Evolutionary conservation across 1,140 invertebrate species (phyloP).

Genomic region (Drosophila asahinai): DNA sequence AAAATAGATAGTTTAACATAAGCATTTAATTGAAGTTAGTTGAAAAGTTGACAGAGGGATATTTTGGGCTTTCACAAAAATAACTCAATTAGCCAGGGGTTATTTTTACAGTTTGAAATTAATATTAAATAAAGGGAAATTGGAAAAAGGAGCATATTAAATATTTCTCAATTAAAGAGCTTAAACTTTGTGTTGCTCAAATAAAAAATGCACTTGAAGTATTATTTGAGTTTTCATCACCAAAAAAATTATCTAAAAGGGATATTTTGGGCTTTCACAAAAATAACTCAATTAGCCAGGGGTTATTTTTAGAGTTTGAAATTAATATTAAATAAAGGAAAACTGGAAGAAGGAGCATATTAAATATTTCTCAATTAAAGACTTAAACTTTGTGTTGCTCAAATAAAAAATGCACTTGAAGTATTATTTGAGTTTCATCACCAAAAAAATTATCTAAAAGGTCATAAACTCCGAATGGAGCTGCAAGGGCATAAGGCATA

Average conservation of each 20-base stretch:
- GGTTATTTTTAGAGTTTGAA: neutral
- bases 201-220: neutral
- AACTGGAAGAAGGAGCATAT: no score
- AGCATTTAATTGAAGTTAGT: constrained; percentile 3
- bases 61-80: neutral
- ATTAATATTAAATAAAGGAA: no score
- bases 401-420: neutral
- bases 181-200: neutral
- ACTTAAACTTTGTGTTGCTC: neutral
- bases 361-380: no score
- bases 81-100: no score
- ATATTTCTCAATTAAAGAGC: no score
- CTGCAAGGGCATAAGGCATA: constrained; percentile 15
- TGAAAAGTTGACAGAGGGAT: neutral
- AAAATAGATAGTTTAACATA: constrained; percentile 6
- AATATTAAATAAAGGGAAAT: no score
- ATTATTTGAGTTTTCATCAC: neutral
- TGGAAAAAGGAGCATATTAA: no score
- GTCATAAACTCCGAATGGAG: constrained; percentile 26
- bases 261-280: neutral
- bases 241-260: no score
- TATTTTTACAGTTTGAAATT: neutral
- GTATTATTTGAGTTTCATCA: neutral
- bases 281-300: neutral
- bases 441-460: constrained; percentile 21